Evolutionary conservation across 2,888 invertebrate species (phyloP).

Genomic region (Phortica okadai): DNA sequence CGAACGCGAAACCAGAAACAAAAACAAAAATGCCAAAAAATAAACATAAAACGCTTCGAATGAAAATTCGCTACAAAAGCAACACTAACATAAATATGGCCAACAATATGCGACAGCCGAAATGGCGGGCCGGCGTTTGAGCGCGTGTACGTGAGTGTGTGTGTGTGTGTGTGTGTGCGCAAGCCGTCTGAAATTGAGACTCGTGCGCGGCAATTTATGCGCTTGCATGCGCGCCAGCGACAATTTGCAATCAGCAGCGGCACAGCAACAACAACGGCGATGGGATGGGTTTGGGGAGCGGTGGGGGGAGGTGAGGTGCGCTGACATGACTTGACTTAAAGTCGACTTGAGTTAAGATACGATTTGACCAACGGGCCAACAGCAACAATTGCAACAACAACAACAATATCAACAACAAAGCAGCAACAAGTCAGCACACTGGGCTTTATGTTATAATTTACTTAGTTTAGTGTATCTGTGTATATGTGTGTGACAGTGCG

Average conservation of each 20-base stretch:
- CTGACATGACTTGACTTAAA: constrained; percentile 26
- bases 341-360: constrained; percentile 31
- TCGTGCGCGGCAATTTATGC: constrained; percentile 64
- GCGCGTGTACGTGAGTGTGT: too few relatives aligned
- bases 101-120: constrained; percentile 44
- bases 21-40: not conserved
- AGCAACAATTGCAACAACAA: not conserved
- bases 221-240: constrained; percentile 65
- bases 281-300: not conserved
- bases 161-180: too few relatives aligned
- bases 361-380: constrained; percentile 36
- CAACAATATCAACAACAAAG: not conserved
- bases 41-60: not conserved
- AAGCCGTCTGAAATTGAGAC: constrained; percentile 45
- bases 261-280: constrained; percentile 17
- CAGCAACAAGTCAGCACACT: too few relatives aligned
- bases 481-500: constrained; percentile 5
- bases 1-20: not conserved
- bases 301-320: constrained; percentile 15
- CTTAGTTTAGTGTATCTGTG: constrained; percentile 42
- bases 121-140: constrained; percentile 23
- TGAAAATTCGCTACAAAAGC: not conserved
- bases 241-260: constrained; percentile 68
- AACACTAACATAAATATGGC: constrained; percentile 55
- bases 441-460: constrained; percentile 66